phyloP scores from a whole-genome alignment of 2,113 vertebrate genomes.

The Phainopepla nitens region DNA sequence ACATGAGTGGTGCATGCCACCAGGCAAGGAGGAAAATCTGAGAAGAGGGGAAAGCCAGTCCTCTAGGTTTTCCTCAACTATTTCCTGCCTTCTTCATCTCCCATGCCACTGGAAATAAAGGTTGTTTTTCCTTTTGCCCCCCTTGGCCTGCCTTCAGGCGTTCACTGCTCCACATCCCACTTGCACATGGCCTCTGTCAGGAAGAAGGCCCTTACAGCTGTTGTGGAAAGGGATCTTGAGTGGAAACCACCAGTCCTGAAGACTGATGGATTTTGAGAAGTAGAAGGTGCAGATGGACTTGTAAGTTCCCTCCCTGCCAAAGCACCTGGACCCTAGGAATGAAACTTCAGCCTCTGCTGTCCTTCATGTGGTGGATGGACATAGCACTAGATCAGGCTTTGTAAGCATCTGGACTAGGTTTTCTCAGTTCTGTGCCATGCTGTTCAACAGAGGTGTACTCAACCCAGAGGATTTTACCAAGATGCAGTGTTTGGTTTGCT shows the following conservation, averaged over 20 bases:
- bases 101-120: not conserved
- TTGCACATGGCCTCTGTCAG: not conserved
- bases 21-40: not conserved
- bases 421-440: rapidly evolving
- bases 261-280: not conserved
- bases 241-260: not conserved
- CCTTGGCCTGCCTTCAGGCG: not conserved
- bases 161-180: not conserved
- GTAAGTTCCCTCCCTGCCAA: not conserved
- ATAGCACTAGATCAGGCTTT: not conserved
- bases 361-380: not conserved
- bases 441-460: not conserved
- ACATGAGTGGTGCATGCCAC: not conserved
- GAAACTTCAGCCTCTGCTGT: not conserved
- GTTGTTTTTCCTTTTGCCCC: not conserved
- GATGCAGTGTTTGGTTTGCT: not conserved
- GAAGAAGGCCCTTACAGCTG: not conserved
- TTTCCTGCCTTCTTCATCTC: not conserved
- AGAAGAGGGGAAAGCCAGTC: not conserved
- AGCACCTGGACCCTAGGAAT: not conserved
- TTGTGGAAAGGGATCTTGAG: not conserved
- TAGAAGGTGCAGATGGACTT: not conserved
- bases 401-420: not conserved
- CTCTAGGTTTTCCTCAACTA: not conserved
- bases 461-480: not conserved